phyloP scores from a whole-genome alignment of 1,140 invertebrate species.

The Stenopsyche tienmushanensis region DNA sequence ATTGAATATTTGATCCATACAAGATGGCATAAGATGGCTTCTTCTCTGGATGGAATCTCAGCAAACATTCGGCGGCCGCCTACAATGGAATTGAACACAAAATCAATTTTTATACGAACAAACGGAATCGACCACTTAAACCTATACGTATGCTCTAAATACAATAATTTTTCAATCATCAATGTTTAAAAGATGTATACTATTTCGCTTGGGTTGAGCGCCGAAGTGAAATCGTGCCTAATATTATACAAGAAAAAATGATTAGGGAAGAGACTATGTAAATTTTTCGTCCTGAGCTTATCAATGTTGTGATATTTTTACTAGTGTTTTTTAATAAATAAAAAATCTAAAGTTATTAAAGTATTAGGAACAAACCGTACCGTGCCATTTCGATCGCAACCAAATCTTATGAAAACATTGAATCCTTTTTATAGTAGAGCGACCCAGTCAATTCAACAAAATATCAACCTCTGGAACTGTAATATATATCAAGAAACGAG shows the following conservation, averaged over 20 bases:
- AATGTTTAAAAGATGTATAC: no score
- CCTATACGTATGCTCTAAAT: no score
- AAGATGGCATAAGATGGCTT: not conserved
- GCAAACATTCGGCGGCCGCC: no score
- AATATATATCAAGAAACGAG: not conserved
- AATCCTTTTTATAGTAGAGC: not conserved
- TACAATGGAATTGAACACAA: not conserved
- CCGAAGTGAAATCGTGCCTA: slow-evolving; percentile 12
- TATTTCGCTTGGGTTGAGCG: no score
- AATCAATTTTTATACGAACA: not conserved
- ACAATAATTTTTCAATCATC: no score
- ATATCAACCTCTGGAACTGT: not conserved
- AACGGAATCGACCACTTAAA: not conserved
- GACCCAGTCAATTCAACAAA: not conserved
- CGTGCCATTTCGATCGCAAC: slow-evolving; percentile 18
- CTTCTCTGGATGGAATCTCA: no score
- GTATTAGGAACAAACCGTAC: no score
- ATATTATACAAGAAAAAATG: not conserved
- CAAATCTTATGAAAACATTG: slow-evolving; percentile 31
- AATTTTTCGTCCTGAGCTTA: slow-evolving; percentile 33
- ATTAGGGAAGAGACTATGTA: not conserved
- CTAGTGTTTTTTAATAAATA: slow-evolving; percentile 26
- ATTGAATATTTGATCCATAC: not conserved
- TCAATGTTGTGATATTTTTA: slow-evolving; percentile 41
- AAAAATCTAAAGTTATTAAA: slow-evolving; percentile 16